These are phyloP conservation scores for Brenthis daphne DNA, from an alignment of 2,888 invertebrate genomes.

Conservation along the genomic window DNA sequence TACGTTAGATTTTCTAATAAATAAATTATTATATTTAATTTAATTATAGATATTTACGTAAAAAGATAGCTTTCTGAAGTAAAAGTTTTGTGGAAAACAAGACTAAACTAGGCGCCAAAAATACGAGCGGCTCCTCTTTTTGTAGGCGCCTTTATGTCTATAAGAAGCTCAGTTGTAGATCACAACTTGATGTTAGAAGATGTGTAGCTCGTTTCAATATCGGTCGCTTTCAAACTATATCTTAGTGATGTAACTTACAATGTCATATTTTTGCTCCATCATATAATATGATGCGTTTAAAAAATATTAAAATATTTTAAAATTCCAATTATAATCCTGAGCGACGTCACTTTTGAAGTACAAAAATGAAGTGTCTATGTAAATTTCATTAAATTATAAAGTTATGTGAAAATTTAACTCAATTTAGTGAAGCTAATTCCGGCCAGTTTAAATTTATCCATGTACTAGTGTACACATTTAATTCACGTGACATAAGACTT, in stretches of 20 bases:
- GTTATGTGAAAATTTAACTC: neutral
- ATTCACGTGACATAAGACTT: too few relatives aligned
- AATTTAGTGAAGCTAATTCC: neutral
- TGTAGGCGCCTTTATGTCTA: conserved; percentile 12
- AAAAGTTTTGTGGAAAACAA: conserved; percentile 12
- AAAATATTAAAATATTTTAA: too few relatives aligned
- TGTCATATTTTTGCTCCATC: neutral
- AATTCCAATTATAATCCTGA: too few relatives aligned
- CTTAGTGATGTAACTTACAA: neutral
- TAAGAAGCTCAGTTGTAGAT: conserved; percentile 13
- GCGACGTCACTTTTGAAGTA: neutral
- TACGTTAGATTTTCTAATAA: too few relatives aligned
- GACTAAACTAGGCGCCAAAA: conserved; percentile 16
- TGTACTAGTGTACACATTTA: too few relatives aligned
- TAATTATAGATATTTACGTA: neutral
- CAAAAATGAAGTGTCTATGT: neutral
- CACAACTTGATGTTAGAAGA: conserved; percentile 7
- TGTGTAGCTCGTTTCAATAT: neutral
- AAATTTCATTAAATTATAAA: too few relatives aligned
- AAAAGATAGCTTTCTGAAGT: neutral
- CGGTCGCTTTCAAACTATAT: neutral
- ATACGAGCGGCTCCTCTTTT: conserved; percentile 5
- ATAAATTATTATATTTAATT: too few relatives aligned
- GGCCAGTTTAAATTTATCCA: too few relatives aligned
- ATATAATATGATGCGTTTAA: neutral